A percentile compares a stretch with the other conserved stretches of the same genome.
These are phyloP conservation scores for Epizoanthus scotinus DNA, from an alignment of 92 coral and sea anemone species.

Conservation along the genomic window DNA sequence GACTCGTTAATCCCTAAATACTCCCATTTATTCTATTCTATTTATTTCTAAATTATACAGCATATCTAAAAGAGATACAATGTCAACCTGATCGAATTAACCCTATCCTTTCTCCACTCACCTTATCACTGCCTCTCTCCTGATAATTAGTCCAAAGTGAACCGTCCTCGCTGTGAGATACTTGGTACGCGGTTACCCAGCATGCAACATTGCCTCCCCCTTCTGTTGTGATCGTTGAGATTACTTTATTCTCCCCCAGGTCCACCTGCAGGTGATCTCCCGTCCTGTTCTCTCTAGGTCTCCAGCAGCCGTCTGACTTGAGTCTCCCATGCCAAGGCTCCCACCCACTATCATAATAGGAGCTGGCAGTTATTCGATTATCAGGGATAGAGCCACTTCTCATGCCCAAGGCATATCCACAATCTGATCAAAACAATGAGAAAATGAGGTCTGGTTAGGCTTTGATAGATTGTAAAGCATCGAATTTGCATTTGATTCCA, in stretches of 20 bases:
- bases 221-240: background rate
- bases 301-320: background rate
- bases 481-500: no score
- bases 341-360: background rate
- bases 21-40: no score
- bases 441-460: no score
- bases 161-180: background rate
- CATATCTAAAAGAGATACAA: no score
- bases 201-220: background rate
- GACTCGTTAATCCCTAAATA: no score
- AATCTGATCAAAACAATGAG: background rate
- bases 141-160: background rate
- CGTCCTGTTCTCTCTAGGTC: background rate
- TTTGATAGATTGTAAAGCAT: no score
- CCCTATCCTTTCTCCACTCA: background rate
- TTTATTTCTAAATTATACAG: background rate
- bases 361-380: conserved; percentile 9
- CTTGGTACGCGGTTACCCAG: conserved; percentile 10
- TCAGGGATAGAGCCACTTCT: background rate
- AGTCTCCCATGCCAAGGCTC: conserved; percentile 15
- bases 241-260: background rate
- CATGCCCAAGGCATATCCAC: background rate
- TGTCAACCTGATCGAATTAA: background rate
- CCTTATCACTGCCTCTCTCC: background rate
- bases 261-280: conserved; percentile 12